Conservation (phyloP, 2,797 vertebrate genomes). For the Chelon labrosus region DNA sequence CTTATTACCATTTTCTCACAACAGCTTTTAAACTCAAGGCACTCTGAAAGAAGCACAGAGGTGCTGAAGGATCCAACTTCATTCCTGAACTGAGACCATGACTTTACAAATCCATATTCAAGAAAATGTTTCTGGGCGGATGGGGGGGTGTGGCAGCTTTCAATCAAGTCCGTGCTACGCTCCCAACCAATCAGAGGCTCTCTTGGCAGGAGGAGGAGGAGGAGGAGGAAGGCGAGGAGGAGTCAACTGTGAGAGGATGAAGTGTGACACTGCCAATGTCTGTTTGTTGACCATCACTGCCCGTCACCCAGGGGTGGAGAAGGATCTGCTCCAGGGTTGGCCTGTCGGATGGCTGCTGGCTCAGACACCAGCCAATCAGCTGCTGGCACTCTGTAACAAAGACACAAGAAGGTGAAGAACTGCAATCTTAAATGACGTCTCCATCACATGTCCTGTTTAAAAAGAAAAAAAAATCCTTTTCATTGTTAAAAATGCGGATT, state of each 20-base stretch:
- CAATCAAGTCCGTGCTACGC: conserved; percentile 42
- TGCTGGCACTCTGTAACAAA: conserved; percentile 91
- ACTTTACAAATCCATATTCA: neutral
- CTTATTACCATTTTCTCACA: neutral
- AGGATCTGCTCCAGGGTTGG: conserved; percentile 96
- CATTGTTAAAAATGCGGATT: too few relatives aligned
- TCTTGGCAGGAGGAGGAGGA: conserved; percentile 90
- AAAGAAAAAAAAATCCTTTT: too few relatives aligned
- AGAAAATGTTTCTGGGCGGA: neutral
- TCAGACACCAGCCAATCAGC: conserved; percentile 95
- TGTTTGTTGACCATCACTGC: conserved; percentile 74
- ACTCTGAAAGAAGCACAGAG: neutral
- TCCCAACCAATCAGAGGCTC: conserved; percentile 84
- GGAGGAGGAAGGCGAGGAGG: conserved; percentile 79
- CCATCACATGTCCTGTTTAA: neutral
- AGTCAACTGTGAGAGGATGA: conserved; percentile 84
- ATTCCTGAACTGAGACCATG: neutral
- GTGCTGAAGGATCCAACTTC: neutral
- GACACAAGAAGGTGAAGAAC: neutral
- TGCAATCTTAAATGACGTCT: neutral
- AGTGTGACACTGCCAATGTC: conserved; percentile 83
- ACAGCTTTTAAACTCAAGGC: conserved; percentile 13
- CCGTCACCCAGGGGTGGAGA: conserved; percentile 92
- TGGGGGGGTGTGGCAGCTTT: neutral
- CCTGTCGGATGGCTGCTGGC: conserved; percentile 91